Evolutionary conservation across 2,888 invertebrate genomes (phyloP), one percentile per base, ranked within the genome.

Genomic region (Macropis europaea): DNA sequence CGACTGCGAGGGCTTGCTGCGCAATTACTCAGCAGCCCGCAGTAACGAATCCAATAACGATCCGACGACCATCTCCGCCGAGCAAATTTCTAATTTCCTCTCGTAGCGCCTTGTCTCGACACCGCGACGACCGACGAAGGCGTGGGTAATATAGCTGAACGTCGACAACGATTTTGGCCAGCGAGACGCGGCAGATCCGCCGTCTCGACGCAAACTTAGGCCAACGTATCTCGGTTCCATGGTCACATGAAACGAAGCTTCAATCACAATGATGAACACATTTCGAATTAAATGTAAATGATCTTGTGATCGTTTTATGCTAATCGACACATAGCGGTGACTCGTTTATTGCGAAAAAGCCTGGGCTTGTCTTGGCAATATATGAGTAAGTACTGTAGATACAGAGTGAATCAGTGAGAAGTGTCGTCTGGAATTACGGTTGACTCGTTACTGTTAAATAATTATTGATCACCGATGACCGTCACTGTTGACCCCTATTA

Each of bases 31-130:
- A 22, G 36, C 56, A 42, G 47, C 47, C 68, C 53, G 47, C 69
- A 40, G 54, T 50, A 50, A 75, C 57, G 57, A 64, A 71, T 67
- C 53, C 60, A 77, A 71, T 82, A 77, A 74, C 63, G 52, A 81
- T 66, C 43, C 69, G 61, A 53, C 72, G 50, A 45, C 69, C 79
- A 81, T 81, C 81, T 83, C 79, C 77, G 69, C 52, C 34, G 61
- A 74, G 76, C 30, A 74, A 71, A 77, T 77, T 74, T 77, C 74
- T 74, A 71, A 77, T 74, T 74, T 74, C 74, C 77, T 76, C 77
- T 71, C 57, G 54, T 67, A 71, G 61, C 60, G 57, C 62, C 48
- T 59, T 48, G 59, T 64, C 67, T 61, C 68, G 71, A 26, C 54
- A 24, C 24, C 38, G 32, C 40, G 48, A 4, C 36, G 15, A 32